A percentile compares a stretch with the other conserved stretches of the same genome.
Evolutionary conservation across 2,113 vertebrate genomes (phyloP).

Genomic region (Tachysurus fulvidraco): DNA sequence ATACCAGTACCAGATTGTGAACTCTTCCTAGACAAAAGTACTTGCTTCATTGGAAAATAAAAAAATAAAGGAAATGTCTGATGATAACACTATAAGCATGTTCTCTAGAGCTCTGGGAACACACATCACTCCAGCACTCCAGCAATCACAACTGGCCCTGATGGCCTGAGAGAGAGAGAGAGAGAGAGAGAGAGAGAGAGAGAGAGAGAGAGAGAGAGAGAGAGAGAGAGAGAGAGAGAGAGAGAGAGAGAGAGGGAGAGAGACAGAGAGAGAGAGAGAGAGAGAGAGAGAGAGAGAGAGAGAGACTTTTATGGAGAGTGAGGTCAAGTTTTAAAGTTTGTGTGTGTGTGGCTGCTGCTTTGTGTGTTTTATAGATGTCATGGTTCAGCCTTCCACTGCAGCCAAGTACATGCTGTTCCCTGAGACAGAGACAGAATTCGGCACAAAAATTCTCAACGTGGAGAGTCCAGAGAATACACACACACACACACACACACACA

Average conservation of each 20-base stretch:
- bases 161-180: not conserved
- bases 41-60: not conserved
- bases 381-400: slow-evolving; percentile 47
- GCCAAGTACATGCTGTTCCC: slow-evolving; percentile 71
- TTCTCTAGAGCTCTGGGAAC: not conserved
- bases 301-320: not conserved
- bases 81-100: not conserved
- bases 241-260: slow-evolving; percentile 6
- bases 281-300: slow-evolving; percentile 3
- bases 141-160: not conserved
- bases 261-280: not conserved
- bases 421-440: slow-evolving; percentile 55
- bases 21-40: not conserved
- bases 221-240: not conserved
- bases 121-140: not conserved
- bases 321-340: slow-evolving; percentile 21
- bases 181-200: not conserved
- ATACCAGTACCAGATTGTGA: too few relatives aligned
- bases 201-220: not conserved
- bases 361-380: slow-evolving; percentile 54
- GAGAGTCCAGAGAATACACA: slow-evolving; percentile 30
- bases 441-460: slow-evolving; percentile 42
- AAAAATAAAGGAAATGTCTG: not conserved
- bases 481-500: not conserved
- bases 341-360: slow-evolving; percentile 45